These are phyloP conservation scores for Oxytorus armatus DNA, from an alignment of 2,888 invertebrate genomes.

Conservation along the genomic window DNA sequence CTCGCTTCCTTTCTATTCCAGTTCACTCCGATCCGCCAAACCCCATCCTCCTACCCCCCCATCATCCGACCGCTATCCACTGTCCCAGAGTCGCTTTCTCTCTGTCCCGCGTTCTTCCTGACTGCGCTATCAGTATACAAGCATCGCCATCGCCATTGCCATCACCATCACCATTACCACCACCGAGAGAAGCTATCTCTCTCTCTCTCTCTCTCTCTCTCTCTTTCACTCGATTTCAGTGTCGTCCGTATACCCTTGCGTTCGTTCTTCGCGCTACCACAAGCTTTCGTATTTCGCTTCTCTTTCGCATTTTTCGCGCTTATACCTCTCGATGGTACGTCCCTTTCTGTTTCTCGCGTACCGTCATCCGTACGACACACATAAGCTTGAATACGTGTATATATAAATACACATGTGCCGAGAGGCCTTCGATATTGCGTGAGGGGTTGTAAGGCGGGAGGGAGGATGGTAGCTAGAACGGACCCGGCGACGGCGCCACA, in stretches of 20 bases:
- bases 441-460: constrained; percentile 35
- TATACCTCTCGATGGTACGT: constrained; percentile 59
- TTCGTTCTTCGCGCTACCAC: constrained; percentile 38
- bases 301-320: constrained; percentile 48
- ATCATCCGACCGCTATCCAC: constrained; percentile 56
- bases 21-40: constrained; percentile 27
- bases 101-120: constrained; percentile 69
- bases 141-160: constrained; percentile 78
- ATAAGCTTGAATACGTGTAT: neutral
- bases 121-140: constrained; percentile 71
- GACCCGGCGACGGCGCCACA: constrained; percentile 66
- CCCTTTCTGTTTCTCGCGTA: constrained; percentile 48
- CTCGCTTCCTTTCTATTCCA: constrained; percentile 47
- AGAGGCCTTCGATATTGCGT: constrained; percentile 62
- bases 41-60: constrained; percentile 45
- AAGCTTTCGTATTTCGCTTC: constrained; percentile 57
- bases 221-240: constrained; percentile 34
- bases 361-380: constrained; percentile 34
- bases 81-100: constrained; percentile 61
- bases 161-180: constrained; percentile 81
- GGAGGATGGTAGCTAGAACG: constrained; percentile 34
- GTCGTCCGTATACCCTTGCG: constrained; percentile 43
- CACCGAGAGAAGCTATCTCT: constrained; percentile 73
- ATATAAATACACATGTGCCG: constrained; percentile 50
- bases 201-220: constrained; percentile 14